Evolutionary conservation across 2,888 invertebrate genomes (phyloP), one percentile per base, ranked within the genome.

Genomic region (Sinentomon sp.): DNA sequence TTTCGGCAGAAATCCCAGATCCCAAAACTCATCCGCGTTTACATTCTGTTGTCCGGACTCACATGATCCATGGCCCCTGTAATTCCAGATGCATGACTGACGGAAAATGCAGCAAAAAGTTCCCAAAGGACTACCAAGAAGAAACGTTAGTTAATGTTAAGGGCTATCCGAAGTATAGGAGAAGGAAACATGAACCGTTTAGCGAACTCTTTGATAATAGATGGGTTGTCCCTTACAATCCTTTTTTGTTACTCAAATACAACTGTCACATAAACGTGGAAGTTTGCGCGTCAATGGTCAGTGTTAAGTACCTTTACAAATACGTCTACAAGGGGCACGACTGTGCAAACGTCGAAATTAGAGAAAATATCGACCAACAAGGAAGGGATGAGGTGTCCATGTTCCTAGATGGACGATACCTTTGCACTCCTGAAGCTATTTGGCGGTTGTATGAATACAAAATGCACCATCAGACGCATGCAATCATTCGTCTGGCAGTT

Each of bases 261-360:
- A 42, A 51, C 33, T 39, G 40, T 12, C 53, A 55, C 36, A 50
- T 54, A 22, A 55, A 54, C 41, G 46, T 53, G 2, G 51, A 55
- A 43, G 38, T 37, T 13, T 41, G 38, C 17, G 32, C 36, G 5
- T 32, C 39, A 6, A 29, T 42, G 1, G 27, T 35, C 24, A 35
- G 36, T 14, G 38, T 43, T 2, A 44, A 44, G 30, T 45, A 45
- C 32, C 23, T 45, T 3, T 43, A 36, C 32, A 44, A 45, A 27
- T 45, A 44, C 30, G 34, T 43, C 3, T 41, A 40, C 31, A 44
- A 43, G 27, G 44, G 44, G 6, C 41, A 43, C 25, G 44, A 44
- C 28, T 35, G 40, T 25, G 34, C 35, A 17, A 34, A 27, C 19
- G 17, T 34, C 4, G 17, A 36, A 12, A 13, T 36, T 6, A 17